A percentile compares a stretch with the other conserved stretches of the same genome.
phyloP scores from a whole-genome alignment of 2,888 invertebrate species.

The Mythimna vitellina region DNA sequence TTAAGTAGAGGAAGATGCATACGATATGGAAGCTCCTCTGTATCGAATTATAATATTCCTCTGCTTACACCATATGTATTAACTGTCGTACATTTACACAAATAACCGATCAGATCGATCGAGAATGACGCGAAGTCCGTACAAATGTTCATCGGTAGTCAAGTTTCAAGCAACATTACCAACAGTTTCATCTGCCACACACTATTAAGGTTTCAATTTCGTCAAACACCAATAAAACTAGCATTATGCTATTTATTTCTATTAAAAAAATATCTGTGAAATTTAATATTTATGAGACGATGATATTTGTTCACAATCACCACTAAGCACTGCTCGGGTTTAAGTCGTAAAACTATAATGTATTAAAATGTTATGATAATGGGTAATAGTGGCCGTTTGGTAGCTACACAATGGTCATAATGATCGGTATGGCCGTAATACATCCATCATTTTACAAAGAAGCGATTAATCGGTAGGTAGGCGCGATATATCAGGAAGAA shows the following conservation, averaged over 20 bases:
- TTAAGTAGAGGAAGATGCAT: background rate
- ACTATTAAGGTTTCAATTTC: constrained; percentile 47
- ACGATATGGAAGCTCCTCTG: constrained; percentile 18
- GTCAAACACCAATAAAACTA: constrained; percentile 42
- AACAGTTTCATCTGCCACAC: constrained; percentile 33
- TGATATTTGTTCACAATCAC: constrained; percentile 45
- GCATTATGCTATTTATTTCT: constrained; percentile 35
- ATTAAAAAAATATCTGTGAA: constrained; percentile 43
- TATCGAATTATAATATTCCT: constrained; percentile 25
- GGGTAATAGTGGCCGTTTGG: constrained; percentile 59
- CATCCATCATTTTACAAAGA: constrained; percentile 71
- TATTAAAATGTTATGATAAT: constrained; percentile 69
- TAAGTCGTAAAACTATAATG: constrained; percentile 64
- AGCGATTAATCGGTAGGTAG: constrained; percentile 62
- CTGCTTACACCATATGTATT: constrained; percentile 18
- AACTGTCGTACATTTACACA: constrained; percentile 44
- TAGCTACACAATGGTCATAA: constrained; percentile 51
- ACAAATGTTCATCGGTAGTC: constrained; percentile 35
- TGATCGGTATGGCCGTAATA: constrained; percentile 46
- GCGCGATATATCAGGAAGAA: constrained; percentile 68
- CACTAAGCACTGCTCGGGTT: constrained; percentile 37
- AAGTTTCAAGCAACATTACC: constrained; percentile 39
- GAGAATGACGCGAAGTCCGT: constrained; percentile 3
- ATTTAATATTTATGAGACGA: constrained; percentile 56
- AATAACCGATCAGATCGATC: constrained; percentile 39